Conservation (phyloP, 2,888 invertebrate genomes). For the Cheilosia soror region DNA sequence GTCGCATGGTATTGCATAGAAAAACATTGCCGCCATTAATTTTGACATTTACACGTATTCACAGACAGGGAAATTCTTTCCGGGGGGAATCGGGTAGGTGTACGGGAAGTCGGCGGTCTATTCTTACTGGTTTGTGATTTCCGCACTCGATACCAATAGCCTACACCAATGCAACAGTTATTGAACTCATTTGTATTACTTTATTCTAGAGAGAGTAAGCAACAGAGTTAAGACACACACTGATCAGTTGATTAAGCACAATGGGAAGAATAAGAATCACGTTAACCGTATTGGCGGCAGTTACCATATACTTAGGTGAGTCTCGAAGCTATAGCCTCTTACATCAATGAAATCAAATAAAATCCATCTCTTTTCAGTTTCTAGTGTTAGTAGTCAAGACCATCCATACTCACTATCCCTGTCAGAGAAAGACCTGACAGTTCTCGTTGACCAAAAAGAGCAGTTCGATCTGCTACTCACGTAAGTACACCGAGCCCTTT, state of each 20-base stretch:
- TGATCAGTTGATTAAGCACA: conserved; percentile 14
- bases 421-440: conserved; percentile 86
- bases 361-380: conserved; percentile 50
- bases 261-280: conserved; percentile 51
- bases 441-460: conserved; percentile 85
- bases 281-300: conserved; percentile 26
- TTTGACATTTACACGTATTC: too few relatives aligned
- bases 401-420: conserved; percentile 84
- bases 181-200: conserved; percentile 10
- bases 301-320: conserved; percentile 52
- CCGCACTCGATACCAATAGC: conserved; percentile 23
- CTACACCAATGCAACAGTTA: too few relatives aligned
- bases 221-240: conserved; percentile 36
- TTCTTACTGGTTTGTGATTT: too few relatives aligned
- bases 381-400: conserved; percentile 78
- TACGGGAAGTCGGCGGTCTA: too few relatives aligned
- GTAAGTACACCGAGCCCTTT: conserved; percentile 84
- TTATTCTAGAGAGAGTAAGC: conserved; percentile 48
- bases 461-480: conserved; percentile 85
- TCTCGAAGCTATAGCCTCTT: neutral
- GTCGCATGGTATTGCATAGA: too few relatives aligned
- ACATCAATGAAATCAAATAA: neutral
- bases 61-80: too few relatives aligned
- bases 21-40: too few relatives aligned
- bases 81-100: too few relatives aligned